These are phyloP conservation scores for Nephotettix cincticeps DNA, from an alignment of 1,140 invertebrate species.

Conservation along the genomic window DNA sequence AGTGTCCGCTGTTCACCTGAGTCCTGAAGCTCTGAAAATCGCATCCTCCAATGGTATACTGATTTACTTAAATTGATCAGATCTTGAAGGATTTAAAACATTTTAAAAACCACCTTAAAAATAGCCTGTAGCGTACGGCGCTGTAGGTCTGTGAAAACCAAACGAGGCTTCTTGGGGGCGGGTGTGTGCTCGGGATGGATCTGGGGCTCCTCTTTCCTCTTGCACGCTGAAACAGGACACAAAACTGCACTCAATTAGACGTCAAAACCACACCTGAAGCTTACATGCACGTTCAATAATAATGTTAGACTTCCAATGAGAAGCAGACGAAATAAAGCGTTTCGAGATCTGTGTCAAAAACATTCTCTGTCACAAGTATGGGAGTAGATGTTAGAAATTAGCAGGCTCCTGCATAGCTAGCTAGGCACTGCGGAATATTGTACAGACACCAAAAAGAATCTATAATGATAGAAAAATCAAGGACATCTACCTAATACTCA, in stretches of 20 bases:
- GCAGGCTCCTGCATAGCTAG: too few species aligned
- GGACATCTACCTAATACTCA: too few species aligned
- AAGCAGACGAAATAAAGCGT: too few species aligned
- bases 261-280: too few species aligned
- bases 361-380: too few species aligned
- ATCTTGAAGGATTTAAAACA: not conserved
- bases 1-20: not conserved
- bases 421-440: too few species aligned
- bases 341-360: too few species aligned
- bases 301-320: too few species aligned
- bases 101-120: conserved; percentile 77
- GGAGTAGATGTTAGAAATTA: too few species aligned
- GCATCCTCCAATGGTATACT: not conserved
- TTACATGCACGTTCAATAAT: too few species aligned
- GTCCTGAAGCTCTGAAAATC: not conserved
- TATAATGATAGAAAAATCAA: too few species aligned
- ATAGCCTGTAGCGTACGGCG: conserved; percentile 99
- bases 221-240: conserved; percentile 72
- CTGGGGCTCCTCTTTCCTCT: conserved; percentile 93
- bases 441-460: too few species aligned
- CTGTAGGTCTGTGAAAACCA: conserved; percentile 99
- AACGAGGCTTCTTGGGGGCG: conserved; percentile 96
- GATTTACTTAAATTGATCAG: not conserved
- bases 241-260: conserved; percentile 31
- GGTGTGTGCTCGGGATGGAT: conserved; percentile 73